A percentile compares a stretch with the other conserved stretches of the same genome.
Conservation (phyloP, 2,113 vertebrate species). For the Clupea harengus region DNA sequence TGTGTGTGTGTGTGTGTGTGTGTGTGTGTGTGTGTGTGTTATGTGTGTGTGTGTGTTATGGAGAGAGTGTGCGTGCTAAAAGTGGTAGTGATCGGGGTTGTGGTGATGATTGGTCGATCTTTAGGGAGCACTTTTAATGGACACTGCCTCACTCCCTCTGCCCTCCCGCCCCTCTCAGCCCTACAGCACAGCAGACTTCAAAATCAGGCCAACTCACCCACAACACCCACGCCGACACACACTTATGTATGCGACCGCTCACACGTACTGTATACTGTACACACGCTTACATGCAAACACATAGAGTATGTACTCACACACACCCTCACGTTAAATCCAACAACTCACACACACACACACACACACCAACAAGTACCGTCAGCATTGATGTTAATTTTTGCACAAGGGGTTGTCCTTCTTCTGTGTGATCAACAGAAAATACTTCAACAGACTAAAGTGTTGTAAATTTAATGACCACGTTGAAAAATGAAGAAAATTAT, state of each 20-base stretch:
- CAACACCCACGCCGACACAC: neutral
- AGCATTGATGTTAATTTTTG: too few relatives aligned
- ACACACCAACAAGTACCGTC: neutral
- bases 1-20: neutral
- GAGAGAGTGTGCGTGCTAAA: neutral
- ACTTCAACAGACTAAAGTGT: neutral
- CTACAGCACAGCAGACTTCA: neutral
- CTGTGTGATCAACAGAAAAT: constrained; percentile 28
- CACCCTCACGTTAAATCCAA: too few relatives aligned
- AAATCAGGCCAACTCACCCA: neutral
- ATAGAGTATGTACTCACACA: neutral
- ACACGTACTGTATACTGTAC: neutral
- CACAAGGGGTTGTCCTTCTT: neutral
- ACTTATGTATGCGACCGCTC: neutral
- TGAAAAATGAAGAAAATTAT: neutral
- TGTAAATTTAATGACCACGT: neutral
- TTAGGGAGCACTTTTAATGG: neutral
- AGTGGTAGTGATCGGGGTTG: neutral
- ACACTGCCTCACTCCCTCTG: neutral
- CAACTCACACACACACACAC: neutral
- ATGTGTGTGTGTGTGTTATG: neutral
- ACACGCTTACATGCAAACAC: neutral
- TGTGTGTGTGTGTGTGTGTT: constrained; percentile 3
- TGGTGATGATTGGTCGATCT: neutral
- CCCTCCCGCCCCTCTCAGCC: neutral